These are phyloP conservation scores for Hippocampus barbouri DNA, from an alignment of 2,113 vertebrate genomes.

Conservation along the genomic window DNA sequence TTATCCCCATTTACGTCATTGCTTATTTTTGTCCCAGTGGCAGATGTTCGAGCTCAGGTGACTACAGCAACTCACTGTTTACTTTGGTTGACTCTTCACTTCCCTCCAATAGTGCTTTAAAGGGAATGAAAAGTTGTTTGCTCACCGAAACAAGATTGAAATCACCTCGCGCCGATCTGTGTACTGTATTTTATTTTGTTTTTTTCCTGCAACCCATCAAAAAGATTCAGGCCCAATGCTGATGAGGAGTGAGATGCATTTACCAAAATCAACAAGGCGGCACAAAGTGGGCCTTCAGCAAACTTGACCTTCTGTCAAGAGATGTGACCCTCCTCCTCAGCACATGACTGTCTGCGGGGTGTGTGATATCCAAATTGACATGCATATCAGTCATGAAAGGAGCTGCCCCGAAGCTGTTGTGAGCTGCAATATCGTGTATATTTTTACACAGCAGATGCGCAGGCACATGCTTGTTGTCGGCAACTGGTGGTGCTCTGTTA, in stretches of 20 bases:
- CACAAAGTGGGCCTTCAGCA: slow-evolving; percentile 1
- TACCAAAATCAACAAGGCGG: slow-evolving; percentile 2
- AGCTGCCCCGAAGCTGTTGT: background rate
- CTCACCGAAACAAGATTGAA: slow-evolving; percentile 11
- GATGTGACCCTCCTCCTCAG: background rate
- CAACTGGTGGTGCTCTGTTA: background rate
- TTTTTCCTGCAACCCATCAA: background rate
- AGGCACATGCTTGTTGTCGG: no score
- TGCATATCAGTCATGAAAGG: background rate
- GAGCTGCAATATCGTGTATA: background rate
- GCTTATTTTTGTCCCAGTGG: background rate
- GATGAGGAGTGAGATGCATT: slow-evolving; percentile 4
- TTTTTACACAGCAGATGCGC: background rate
- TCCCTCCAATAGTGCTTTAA: slow-evolving; percentile 10
- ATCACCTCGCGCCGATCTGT: background rate
- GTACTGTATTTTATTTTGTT: background rate
- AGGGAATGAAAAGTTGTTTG: slow-evolving; percentile 14
- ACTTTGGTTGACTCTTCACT: slow-evolving; percentile 33
- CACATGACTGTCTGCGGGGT: slow-evolving; percentile 5
- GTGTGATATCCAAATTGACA: background rate
- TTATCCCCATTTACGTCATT: background rate
- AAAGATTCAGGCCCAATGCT: background rate
- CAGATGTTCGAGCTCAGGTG: slow-evolving; percentile 31
- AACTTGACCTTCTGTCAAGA: background rate
- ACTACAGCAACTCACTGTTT: slow-evolving; percentile 20